Base-by-base conservation (phyloP, 1,140 invertebrate species). In the Heliconius eleuchia region DNA sequence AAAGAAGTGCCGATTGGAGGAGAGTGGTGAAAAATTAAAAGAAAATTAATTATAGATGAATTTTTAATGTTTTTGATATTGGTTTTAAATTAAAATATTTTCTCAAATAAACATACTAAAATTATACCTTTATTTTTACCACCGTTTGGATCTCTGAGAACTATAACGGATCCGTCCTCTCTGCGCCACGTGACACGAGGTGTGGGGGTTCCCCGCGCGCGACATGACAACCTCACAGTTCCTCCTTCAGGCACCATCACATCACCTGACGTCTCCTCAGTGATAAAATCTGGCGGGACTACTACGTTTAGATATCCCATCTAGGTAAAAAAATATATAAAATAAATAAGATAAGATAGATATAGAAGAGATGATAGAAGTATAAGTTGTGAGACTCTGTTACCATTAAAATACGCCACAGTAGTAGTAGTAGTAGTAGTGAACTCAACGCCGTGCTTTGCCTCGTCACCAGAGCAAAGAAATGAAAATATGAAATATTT, bases 151-250 rank as follows among this genome's bases (percentile, higher is more conserved):
- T 96, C 96, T 87, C 96, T 96, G 60, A 98, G 96, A 37, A 97
- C 96, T 82, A 99, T 97, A 84, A 98, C 96, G 80, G 95, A 95
- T 72, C 96, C 96, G 91, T 98, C 97, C 95, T 98, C 98, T 76
- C 98, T 94, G 73, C 97, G 95, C 98, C 98, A 99, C 78, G 96
- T 96, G 71, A 99, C 96, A 9, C 87, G 80, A 1, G 98, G 98
- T 66, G 95, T 93, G 0, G 98, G 98, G 91, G 97, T 97, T 2
- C 98, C 98, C 78, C 96, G 95, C 6, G 98, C 98, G 76, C 95
- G 92, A 86, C 96, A 96, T 73, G 95, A 95, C 74, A 96, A 87
- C 80, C 94, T 95, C 39, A 97, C 96, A 7, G 96, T 96, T 18
- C 96, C 96, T 73, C 97, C 97, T 95, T 98, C 98, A 30, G 97